Base-by-base conservation (phyloP, 2,797 vertebrate species). In the Loris lydekkerianus region DNA sequence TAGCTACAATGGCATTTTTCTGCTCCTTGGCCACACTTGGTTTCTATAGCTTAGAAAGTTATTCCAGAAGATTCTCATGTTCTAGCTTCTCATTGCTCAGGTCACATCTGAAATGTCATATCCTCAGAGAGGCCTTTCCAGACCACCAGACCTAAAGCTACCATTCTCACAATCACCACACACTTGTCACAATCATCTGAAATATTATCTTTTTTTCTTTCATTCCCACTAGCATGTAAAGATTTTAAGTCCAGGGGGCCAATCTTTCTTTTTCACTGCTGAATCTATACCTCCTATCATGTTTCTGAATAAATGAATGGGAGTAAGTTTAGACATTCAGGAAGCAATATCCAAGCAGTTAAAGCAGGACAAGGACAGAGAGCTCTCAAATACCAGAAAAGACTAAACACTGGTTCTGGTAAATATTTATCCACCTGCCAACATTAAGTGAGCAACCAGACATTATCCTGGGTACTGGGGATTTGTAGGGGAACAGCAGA, bases 261-360 rank as follows among this genome's bases (percentile, higher is more conserved):
- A 73, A 27, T 17, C 60, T 81, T 34, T 76, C 31, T 86, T 58
- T 77, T 86, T 58, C 69, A 29, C 34, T 76, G 21, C 40, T 72
- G 14, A 46, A 27, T 65, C 25, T 21, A 13, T 10, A 72, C n/a
- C 7, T 69, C 31, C 56, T 67, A 58, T 25, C 15, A 72, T 17
- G 77, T 81, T 92, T 82, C 31, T 70, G 49, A 85, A 73, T 70
- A 86, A 86, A 88, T n/a, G 20, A 78, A 76, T 58, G 73, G 31
- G 83, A 70, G 13, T 58, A 86, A 86, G 10, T 43, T 7, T 56
- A 72, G 43, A 49, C 37, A 23, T 69, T 85, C 40, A 65, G 67
- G 20, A 85, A 70, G 34, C 63, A 25, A 76, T 76, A 10, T 7
- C 10, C 75, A 40, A 53, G n/a, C 40, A 27, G n/a, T 10, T 56